Evolutionary conservation across 2,113 vertebrate species (phyloP), one percentile per base, ranked within the genome.

Genomic region (Daboia siamensis): DNA sequence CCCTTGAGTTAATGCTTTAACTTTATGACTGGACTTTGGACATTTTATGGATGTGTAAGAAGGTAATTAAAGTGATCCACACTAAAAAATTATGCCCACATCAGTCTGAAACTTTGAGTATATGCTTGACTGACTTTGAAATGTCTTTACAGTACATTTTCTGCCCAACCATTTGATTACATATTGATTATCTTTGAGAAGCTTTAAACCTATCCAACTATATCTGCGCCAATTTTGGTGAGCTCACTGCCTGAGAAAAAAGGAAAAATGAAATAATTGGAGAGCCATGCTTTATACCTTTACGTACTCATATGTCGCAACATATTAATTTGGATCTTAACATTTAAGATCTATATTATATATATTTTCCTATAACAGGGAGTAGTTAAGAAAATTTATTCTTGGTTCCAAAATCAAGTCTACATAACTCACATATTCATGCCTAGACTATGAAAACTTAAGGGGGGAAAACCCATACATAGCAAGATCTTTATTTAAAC

Each of bases 381-480:
- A 88, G 33, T 11, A 12, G 39, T 20, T 20, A 15, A 51, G 26
- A 26, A 74, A 52, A 23, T 5, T 11, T 90, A 85, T 52, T 48
- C 64, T 15, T 61, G 86, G 0, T 0, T 64, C 89, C 2, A 56
- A 93, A 92, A 86, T 56, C 84, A 90, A 33, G 64, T 91, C 86
- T 86, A 54, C 10, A 85, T 91, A 94, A 0, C 26, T 87, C 80
- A 9, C 33, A 90, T 29, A 69, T 92, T 85, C 92, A 87, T 1
- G 48, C 13, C 29, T 61, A 90, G 64, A 46, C 89, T 85, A 86
- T 69, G 89, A 93, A 94, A 1, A 33, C 15, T 92, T 91, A 88
- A 95, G 94, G n/a, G n/a, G 9, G 93, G 94, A 96, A 95, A 88
- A 94, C 93, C 94, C 87, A 95, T 94, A 94, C 94, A 95, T 95